These are phyloP conservation scores for Dryobotodes eremita DNA, from an alignment of 2,888 invertebrate genomes.

Conservation along the genomic window DNA sequence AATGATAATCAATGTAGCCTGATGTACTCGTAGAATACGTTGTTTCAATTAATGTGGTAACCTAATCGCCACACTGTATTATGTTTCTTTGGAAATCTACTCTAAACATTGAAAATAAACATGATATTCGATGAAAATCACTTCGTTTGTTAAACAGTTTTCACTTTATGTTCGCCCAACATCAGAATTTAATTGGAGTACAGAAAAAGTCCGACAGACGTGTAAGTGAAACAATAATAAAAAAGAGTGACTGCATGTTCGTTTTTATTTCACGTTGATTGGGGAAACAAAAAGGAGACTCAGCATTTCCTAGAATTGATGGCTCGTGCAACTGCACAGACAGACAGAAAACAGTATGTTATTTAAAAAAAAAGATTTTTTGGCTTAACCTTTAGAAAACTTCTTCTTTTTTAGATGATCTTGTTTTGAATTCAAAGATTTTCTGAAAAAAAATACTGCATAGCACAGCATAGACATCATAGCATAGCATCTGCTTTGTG, in stretches of 20 bases:
- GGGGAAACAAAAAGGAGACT: constrained; percentile 35
- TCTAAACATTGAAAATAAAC: neutral
- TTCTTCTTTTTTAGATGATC: neutral
- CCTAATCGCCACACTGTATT: no score
- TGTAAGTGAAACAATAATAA: constrained; percentile 46
- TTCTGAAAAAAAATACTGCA: neutral
- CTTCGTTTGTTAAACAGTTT: neutral
- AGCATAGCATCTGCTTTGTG: neutral
- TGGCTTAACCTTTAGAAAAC: neutral
- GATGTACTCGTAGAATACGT: no score
- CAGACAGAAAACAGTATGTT: neutral
- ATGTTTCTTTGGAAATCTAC: neutral
- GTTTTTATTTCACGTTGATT: constrained; percentile 48
- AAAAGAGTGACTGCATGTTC: constrained; percentile 15
- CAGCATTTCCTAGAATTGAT: constrained; percentile 8
- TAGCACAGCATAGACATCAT: no score
- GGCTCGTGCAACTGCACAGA: neutral
- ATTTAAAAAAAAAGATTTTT: neutral
- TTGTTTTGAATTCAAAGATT: neutral
- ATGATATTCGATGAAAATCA: constrained; percentile 9
- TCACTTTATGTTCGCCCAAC: constrained; percentile 5
- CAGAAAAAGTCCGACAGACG: constrained; percentile 29
- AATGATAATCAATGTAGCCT: no score
- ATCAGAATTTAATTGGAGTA: constrained; percentile 51
- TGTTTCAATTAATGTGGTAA: no score